Evolutionary conservation across 1,140 invertebrate genomes (phyloP), one percentile per base, ranked within the genome.

Genomic region (Caenorhabditis remanei): DNA sequence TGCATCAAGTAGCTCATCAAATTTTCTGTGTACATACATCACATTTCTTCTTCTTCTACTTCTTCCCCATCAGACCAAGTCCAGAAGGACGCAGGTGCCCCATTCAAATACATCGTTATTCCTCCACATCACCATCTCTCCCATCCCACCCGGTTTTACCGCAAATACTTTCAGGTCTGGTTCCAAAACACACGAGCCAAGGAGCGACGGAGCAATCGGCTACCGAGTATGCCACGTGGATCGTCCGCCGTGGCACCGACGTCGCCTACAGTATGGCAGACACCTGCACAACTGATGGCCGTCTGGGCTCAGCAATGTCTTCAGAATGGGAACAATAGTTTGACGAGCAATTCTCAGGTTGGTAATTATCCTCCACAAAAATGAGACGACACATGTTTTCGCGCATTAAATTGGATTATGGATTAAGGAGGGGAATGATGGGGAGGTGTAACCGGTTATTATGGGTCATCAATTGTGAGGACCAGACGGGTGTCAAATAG

Each of bases 101-200:
- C 83, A 46, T 41, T 50, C 11, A 4, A 21, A 41, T 40, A 32
- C 40, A 46, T 58, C 50, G 40, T 46, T 21, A 56, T 86, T 50
- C 53, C 53, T 53, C 71, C 71, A 46, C 71, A 79, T 13, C 19
- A 16, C 14, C 40, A 71, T n/a, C n/a, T 46, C 43, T 46, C 46
- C 67, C 67, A 40, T 41, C 32, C 21, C 21, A 8, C 16, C 16
- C 50, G 16, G 16, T 16, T 14, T 32, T 87, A 32, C 21, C 56
- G 61, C 43, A 63, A 83, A 61, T 19, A 86, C 83, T 87, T 87
- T 11, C 90, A 94, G 92, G 95, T 95, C 5, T 99, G 98, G 97
- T 99, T 99, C 93, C 98, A 99, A 94, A 99, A 99, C 93, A 97
- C 96, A 90, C 94, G 97, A 84, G 97, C 97, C 0, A 94, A 97